These are phyloP conservation scores for Heliconius ismenius DNA, from an alignment of 2,888 invertebrate genomes.

Conservation along the genomic window DNA sequence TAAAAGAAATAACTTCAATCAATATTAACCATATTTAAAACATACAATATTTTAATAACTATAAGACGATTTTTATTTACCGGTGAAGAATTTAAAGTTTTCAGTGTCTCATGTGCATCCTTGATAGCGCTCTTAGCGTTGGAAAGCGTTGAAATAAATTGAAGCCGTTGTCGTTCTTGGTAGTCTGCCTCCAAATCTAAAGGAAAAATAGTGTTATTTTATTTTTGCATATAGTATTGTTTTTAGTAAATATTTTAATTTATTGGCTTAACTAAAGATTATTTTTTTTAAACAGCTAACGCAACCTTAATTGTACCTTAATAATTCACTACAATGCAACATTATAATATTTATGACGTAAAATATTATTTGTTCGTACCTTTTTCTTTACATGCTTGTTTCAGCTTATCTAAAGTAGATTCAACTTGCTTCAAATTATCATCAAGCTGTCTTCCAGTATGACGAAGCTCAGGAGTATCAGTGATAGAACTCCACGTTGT, in stretches of 20 bases:
- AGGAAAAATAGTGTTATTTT: not conserved
- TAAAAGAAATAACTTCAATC: not conserved
- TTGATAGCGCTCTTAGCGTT: slow-evolving; percentile 45
- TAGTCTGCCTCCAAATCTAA: slow-evolving; percentile 8
- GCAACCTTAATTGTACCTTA: no score
- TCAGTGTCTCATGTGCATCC: slow-evolving; percentile 48
- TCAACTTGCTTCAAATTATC: slow-evolving; percentile 28
- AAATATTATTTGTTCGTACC: not conserved
- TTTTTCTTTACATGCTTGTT: slow-evolving; percentile 24
- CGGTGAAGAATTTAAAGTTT: slow-evolving; percentile 41
- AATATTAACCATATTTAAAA: not conserved
- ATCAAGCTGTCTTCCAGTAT: slow-evolving; percentile 24
- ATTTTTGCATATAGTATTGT: not conserved
- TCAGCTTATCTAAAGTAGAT: slow-evolving; percentile 29
- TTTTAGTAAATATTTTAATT: no score
- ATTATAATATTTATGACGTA: not conserved
- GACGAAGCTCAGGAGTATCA: slow-evolving; percentile 24
- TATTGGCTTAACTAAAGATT: no score
- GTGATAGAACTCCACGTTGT: slow-evolving; percentile 33
- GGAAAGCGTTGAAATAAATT: slow-evolving; percentile 47
- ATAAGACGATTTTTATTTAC: not conserved
- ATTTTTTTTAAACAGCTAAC: no score
- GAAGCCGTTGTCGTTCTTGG: slow-evolving; percentile 46
- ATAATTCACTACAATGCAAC: no score
- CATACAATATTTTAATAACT: not conserved